Percentiles rank a stretch among this genome's conserved stretches.
These are phyloP conservation scores for Amphiprion percula DNA, from an alignment of 2,113 vertebrate genomes.

Conservation along the genomic window DNA sequence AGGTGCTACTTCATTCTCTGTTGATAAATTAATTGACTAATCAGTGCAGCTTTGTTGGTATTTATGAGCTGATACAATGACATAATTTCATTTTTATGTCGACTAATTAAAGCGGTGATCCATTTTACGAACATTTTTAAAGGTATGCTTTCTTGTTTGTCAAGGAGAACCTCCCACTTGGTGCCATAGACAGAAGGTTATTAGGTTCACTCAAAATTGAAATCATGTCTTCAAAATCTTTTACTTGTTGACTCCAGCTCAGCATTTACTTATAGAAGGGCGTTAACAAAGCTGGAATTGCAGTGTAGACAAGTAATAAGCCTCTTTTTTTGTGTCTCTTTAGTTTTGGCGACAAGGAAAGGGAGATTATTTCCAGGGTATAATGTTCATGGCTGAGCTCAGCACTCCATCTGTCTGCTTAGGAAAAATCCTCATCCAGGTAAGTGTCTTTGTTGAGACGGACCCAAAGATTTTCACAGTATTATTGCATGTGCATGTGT, in stretches of 20 bases:
- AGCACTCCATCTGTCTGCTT: constrained; percentile 96
- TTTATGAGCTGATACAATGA: too few species aligned
- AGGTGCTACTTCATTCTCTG: too few species aligned
- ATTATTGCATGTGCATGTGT: constrained; percentile 55
- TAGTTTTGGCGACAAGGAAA: constrained; percentile 92
- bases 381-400: constrained; percentile 94
- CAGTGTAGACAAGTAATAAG: constrained; percentile 16
- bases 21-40: too few species aligned
- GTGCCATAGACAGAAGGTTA: not conserved
- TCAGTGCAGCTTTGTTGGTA: too few species aligned
- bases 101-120: too few species aligned
- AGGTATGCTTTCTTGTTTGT: not conserved
- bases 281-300: constrained; percentile 8
- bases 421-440: constrained; percentile 95
- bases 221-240: not conserved
- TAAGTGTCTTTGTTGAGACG: constrained; percentile 53
- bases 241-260: not conserved
- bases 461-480: not conserved
- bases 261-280: not conserved
- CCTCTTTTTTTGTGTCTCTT: constrained; percentile 8
- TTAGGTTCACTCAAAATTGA: not conserved
- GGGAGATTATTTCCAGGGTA: constrained; percentile 93
- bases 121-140: not conserved
- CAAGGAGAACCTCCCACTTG: not conserved
- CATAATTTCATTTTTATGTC: not conserved